phyloP scores from a whole-genome alignment of 2,113 vertebrate genomes.

The Tautogolabrus adspersus region DNA sequence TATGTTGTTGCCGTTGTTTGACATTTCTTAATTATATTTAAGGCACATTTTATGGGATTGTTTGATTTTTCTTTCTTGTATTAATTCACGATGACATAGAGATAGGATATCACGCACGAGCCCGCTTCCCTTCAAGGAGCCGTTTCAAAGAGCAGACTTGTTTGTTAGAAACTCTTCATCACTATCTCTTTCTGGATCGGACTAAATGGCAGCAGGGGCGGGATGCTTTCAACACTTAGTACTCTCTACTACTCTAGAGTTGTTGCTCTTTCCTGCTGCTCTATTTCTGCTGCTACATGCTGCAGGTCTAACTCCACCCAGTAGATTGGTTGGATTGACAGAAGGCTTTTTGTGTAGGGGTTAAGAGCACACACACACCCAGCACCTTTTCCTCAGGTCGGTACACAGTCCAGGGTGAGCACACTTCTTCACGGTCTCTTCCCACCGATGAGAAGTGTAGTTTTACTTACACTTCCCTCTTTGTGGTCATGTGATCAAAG shows the following conservation, averaged over 20 bases:
- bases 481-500: slow-evolving; percentile 28
- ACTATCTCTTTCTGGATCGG: not conserved
- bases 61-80: too few species aligned
- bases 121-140: too few species aligned
- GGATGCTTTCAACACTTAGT: not conserved
- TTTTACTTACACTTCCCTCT: slow-evolving; percentile 47
- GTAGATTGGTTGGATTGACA: slow-evolving; percentile 35
- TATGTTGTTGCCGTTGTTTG: too few species aligned
- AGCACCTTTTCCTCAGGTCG: slow-evolving; percentile 21
- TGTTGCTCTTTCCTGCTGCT: slow-evolving; percentile 16
- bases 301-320: slow-evolving; percentile 51
- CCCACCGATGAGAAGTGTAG: slow-evolving; percentile 5
- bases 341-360: slow-evolving; percentile 57
- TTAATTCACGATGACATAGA: too few species aligned
- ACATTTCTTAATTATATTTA: too few species aligned
- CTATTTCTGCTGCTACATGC: slow-evolving; percentile 27
- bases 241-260: not conserved
- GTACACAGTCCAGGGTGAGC: slow-evolving; percentile 33
- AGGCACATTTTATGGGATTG: too few species aligned
- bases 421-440: slow-evolving; percentile 10
- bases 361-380: slow-evolving; percentile 2
- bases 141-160: too few species aligned
- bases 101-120: too few species aligned
- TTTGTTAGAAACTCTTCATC: not conserved
- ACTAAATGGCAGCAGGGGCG: slow-evolving; percentile 4